These are phyloP conservation scores for Taphrorychus bicolor DNA, from an alignment of 2,888 invertebrate genomes.

Conservation along the genomic window DNA sequence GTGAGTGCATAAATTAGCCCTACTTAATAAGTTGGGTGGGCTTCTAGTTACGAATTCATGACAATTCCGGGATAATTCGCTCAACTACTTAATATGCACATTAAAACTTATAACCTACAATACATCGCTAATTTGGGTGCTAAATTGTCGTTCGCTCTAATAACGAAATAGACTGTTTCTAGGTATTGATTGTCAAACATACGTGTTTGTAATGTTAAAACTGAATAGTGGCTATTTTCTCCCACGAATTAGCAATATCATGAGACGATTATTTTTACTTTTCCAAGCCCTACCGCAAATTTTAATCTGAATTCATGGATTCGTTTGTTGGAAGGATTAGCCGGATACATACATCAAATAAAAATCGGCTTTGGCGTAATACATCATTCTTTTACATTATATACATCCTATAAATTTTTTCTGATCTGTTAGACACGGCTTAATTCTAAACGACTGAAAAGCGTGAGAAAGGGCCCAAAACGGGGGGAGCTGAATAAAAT, in stretches of 20 bases:
- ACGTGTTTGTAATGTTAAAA: slow-evolving; percentile 17
- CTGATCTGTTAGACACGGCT: slow-evolving; percentile 27
- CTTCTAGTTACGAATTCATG: slow-evolving; percentile 27
- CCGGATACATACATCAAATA: slow-evolving; percentile 24
- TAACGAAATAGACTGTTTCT: slow-evolving; percentile 20
- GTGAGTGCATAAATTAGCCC: not conserved
- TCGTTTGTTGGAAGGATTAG: slow-evolving; percentile 4
- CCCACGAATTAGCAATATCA: not conserved
- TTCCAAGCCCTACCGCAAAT: not conserved
- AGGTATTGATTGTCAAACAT: slow-evolving; percentile 18
- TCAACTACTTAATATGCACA: slow-evolving; percentile 29
- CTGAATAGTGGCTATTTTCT: not conserved
- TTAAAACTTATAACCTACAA: slow-evolving; percentile 25
- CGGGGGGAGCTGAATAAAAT: slow-evolving; percentile 1
- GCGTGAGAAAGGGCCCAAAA: slow-evolving; percentile 17
- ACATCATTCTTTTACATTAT: slow-evolving; percentile 32
- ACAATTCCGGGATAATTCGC: slow-evolving; percentile 16
- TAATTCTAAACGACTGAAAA: slow-evolving; percentile 28
- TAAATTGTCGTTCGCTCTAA: slow-evolving; percentile 16
- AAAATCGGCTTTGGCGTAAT: slow-evolving; percentile 29
- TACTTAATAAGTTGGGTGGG: not conserved
- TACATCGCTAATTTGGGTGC: slow-evolving; percentile 18
- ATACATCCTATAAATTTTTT: slow-evolving; percentile 31
- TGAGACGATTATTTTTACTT: not conserved
- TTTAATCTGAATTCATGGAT: slow-evolving; percentile 4